Base-by-base conservation (phyloP, 2,888 invertebrate genomes). In the Cephus runcator region DNA sequence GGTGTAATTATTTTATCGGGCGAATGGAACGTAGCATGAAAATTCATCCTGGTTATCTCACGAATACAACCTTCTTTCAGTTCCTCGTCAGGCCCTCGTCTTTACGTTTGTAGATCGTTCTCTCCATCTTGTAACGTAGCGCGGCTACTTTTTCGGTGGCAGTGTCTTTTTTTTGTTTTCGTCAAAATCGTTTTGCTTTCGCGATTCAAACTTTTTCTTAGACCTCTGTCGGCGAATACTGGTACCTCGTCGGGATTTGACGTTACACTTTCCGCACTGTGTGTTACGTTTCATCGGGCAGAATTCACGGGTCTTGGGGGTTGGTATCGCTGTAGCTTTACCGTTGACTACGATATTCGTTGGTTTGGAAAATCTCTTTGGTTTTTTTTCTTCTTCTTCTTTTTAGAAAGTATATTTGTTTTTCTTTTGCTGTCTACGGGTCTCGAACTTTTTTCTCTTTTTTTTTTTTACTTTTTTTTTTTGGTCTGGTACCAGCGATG, bases 1-100 rank as follows among this genome's bases (percentile, higher is more conserved):
- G 86, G 81, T 86, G 86, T 88, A 90, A 90, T 90, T 90, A 90
- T 90, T 90, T 90, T 86, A 83, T 83, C 84, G 85, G 80, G 85
- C 81, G 82, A 82, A 83, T 82, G 83, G 88, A 82, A 83, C 85
- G 56, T 56, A 71, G 71, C 36, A 71, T 31, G 33, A 30, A 36
- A 40, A 71, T 76, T 71, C 74, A 69, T 31, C 69, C 56, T 9
- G 36, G 73, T 76, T 79, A 75, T 75, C 75, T 73, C 30, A 75
- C 34, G 33, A 34, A 75, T 34, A 34, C 31, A 11, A 56, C 40
- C 1, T 56, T 31, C 35, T 35, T n/a, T 34, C 35, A 9, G 77
- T 11, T 31, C 68, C 33, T n/a, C 77, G 36, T 75, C 36, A 73
- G 40, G 15, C 2, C 0, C 40, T 23, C 9, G 56, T 9, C 23